Evolutionary conservation across 1,140 invertebrate species (phyloP).

Genomic region (Aricia agestis): DNA sequence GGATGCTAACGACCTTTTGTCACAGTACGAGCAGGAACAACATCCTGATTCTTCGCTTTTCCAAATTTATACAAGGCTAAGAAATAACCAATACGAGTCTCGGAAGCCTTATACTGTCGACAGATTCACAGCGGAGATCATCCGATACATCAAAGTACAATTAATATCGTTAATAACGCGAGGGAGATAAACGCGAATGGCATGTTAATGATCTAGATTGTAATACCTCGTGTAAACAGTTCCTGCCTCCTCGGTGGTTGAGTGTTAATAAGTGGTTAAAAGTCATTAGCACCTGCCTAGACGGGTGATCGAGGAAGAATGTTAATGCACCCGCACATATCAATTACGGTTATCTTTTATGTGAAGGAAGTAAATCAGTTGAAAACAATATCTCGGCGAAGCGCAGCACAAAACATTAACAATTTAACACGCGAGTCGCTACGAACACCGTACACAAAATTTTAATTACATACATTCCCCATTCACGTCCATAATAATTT

Average conservation of each 20-base stretch:
- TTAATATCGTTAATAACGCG: background rate
- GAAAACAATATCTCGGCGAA: background rate
- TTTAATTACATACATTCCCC: background rate
- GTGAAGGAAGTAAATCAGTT: slow-evolving; percentile 10
- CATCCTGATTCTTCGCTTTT: background rate
- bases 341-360: slow-evolving; percentile 2
- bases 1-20: background rate
- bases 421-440: background rate
- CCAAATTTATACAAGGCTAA: background rate
- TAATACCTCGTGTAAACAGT: slow-evolving; percentile 1
- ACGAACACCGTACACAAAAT: background rate
- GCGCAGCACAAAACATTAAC: background rate
- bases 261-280: slow-evolving; percentile 21
- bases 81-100: background rate
- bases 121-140: background rate
- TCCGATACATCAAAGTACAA: background rate
- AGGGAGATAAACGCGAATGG: background rate
- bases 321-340: slow-evolving; percentile 11
- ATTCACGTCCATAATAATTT: background rate
- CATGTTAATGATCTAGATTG: slow-evolving; percentile 11
- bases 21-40: too few relatives aligned
- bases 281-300: slow-evolving; percentile 45
- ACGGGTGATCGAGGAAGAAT: slow-evolving; percentile 40
- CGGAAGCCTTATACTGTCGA: background rate
- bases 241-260: background rate